A percentile compares a stretch with the other conserved stretches of the same genome.
Conservation (phyloP, 2,888 invertebrate species). For the Caradrina kadenii region DNA sequence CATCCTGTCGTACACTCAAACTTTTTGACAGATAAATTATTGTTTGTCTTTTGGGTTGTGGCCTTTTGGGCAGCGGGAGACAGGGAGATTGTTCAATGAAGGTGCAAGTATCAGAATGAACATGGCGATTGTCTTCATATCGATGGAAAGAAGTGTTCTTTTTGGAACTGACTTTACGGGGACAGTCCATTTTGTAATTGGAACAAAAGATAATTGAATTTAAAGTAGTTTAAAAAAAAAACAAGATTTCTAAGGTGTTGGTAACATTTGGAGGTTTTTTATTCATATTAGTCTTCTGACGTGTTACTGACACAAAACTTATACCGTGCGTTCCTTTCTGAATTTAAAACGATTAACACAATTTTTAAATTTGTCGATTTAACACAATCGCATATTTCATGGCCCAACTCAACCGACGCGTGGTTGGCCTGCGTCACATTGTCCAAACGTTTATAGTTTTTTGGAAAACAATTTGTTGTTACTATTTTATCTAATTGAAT, state of each 20-base stretch:
- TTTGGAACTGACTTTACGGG: not conserved
- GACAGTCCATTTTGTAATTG: too few species aligned
- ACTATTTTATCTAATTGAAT: constrained; percentile 60
- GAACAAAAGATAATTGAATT: not conserved
- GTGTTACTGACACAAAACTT: too few species aligned
- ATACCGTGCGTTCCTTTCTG: not conserved
- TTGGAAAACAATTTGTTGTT: constrained; percentile 48
- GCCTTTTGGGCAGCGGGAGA: constrained; percentile 45
- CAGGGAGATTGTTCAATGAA: not conserved
- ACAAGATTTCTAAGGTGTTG: not conserved
- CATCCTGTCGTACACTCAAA: constrained; percentile 71
- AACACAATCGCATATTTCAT: constrained; percentile 12
- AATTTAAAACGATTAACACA: too few species aligned
- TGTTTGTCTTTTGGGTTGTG: constrained; percentile 63
- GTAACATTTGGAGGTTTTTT: not conserved
- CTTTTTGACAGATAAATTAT: constrained; percentile 68
- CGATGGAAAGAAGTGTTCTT: not conserved
- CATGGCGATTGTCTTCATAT: not conserved
- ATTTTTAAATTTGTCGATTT: not conserved
- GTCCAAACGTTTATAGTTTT: constrained; percentile 49
- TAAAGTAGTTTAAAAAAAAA: not conserved
- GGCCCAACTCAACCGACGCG: constrained; percentile 32
- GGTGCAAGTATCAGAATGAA: not conserved
- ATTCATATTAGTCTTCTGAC: not conserved
- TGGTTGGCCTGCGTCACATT: constrained; percentile 33